Conservation (phyloP, 2,113 vertebrate genomes). For the Gadus chalcogrammus region DNA sequence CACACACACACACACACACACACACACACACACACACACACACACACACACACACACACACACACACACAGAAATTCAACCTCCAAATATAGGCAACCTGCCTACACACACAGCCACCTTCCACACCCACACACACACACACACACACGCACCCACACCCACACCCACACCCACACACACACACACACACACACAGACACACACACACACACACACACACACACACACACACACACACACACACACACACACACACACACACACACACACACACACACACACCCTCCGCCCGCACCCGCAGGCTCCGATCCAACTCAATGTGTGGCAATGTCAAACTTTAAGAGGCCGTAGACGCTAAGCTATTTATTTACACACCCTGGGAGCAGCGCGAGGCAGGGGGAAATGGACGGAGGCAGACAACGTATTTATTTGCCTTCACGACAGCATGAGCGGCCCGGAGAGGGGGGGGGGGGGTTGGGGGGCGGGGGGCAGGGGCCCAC, state of each 20-base stretch:
- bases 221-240: constrained; percentile 2
- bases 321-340: constrained; percentile 60
- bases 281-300: background rate
- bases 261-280: constrained; percentile 2
- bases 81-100: background rate
- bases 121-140: background rate
- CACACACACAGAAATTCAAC: background rate
- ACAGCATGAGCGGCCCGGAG: constrained; percentile 26
- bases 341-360: constrained; percentile 47
- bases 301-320: constrained; percentile 7
- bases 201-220: background rate
- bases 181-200: background rate
- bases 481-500: background rate
- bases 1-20: background rate
- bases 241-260: background rate
- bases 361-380: constrained; percentile 49
- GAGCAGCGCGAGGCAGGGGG: constrained; percentile 28
- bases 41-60: background rate
- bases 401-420: constrained; percentile 27
- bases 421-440: constrained; percentile 49
- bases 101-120: background rate
- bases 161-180: background rate
- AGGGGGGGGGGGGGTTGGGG: constrained; percentile 8
- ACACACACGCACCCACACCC: background rate
- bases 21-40: background rate